A percentile compares a stretch with the other conserved stretches of the same genome.
These are phyloP conservation scores for Oreochromis niloticus DNA, from an alignment of 2,113 vertebrate species.

Conservation along the genomic window DNA sequence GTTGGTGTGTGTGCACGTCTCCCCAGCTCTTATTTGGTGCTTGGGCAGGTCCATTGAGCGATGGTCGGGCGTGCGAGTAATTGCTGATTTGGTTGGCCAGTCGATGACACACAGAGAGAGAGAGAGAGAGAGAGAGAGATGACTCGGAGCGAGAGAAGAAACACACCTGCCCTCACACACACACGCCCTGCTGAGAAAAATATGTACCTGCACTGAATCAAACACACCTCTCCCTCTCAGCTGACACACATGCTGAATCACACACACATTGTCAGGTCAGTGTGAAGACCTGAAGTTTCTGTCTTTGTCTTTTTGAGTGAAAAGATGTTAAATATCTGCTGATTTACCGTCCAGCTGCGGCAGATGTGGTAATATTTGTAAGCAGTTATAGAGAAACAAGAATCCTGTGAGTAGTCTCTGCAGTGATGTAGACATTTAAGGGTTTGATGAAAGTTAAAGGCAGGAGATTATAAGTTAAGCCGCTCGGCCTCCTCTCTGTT, in stretches of 20 bases:
- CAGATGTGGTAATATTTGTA: neutral
- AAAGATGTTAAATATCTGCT: neutral
- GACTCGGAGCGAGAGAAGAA: constrained; percentile 9
- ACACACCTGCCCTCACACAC: constrained; percentile 31
- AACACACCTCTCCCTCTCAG: constrained; percentile 4
- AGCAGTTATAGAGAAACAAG: neutral
- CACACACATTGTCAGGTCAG: neutral
- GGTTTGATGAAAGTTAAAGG: neutral
- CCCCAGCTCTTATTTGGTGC: constrained; percentile 70
- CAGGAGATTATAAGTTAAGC: neutral
- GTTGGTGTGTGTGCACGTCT: constrained; percentile 2
- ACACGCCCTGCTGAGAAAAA: constrained; percentile 31
- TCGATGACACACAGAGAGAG: constrained; percentile 58
- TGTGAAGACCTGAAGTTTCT: neutral
- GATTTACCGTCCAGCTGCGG: neutral
- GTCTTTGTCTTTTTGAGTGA: neutral
- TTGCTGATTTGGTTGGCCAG: constrained; percentile 73
- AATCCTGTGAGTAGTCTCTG: neutral
- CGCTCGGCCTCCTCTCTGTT: neutral
- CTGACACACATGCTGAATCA: neutral
- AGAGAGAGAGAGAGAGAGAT: constrained; percentile 17
- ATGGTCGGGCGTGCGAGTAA: constrained; percentile 71
- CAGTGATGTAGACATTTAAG: neutral
- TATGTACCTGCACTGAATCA: constrained; percentile 44
- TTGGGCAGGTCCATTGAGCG: constrained; percentile 74